Evolutionary conservation across 2,113 vertebrate species (phyloP).

Genomic region (Spea multiplicata): DNA sequence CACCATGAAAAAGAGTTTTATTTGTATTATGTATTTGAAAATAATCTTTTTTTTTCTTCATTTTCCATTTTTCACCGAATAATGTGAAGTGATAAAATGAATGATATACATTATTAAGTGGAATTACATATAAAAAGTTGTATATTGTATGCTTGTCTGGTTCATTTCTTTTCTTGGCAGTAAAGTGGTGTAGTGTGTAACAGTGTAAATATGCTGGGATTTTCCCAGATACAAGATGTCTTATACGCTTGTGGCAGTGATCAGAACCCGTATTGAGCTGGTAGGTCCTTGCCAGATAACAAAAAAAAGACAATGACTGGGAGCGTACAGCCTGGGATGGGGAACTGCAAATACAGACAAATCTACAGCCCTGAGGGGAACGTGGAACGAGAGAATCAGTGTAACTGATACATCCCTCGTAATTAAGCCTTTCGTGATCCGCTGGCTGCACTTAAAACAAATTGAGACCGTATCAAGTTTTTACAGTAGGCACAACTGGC

Average conservation of each 20-base stretch:
- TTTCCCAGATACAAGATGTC: conserved; percentile 38
- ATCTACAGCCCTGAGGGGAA: conserved; percentile 65
- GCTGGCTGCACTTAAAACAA: conserved; percentile 74
- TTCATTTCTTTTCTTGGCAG: conserved; percentile 52
- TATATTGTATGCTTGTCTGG: neutral
- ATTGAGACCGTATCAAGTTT: conserved; percentile 60
- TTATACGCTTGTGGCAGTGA: conserved; percentile 44
- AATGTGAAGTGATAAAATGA: no score
- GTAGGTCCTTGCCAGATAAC: conserved; percentile 56
- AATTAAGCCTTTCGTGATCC: conserved; percentile 73
- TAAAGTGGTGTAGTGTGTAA: neutral
- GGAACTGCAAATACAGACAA: conserved; percentile 66
- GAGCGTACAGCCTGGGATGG: conserved; percentile 49
- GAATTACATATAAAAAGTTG: neutral
- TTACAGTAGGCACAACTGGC: conserved; percentile 73
- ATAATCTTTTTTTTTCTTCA: no score
- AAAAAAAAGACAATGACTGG: conserved; percentile 49
- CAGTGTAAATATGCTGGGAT: conserved; percentile 48
- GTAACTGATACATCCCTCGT: conserved; percentile 64
- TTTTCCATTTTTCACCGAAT: no score
- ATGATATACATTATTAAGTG: no score
- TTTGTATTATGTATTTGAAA: no score
- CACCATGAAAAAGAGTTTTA: no score
- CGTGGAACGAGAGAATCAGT: conserved; percentile 61
- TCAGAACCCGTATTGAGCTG: conserved; percentile 20